These are phyloP conservation scores for Varanus salvator DNA, from an alignment of 2,113 vertebrate species.

Conservation along the genomic window DNA sequence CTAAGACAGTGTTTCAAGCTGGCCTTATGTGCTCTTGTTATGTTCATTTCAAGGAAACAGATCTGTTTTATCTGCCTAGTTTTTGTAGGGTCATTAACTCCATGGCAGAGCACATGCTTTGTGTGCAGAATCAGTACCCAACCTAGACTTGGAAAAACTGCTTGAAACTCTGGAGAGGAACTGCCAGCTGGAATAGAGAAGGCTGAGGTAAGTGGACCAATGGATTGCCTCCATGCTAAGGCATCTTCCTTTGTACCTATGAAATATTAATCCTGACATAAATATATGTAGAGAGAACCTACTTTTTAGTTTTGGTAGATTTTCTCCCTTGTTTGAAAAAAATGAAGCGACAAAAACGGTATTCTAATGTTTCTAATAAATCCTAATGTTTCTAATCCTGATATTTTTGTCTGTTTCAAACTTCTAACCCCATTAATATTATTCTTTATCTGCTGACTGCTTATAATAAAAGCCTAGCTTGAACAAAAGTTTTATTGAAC, in stretches of 20 bases:
- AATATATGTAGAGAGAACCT: not conserved
- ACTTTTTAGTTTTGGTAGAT: not conserved
- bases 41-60: not conserved
- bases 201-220: no score
- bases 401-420: not conserved
- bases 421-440: not conserved
- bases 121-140: no score
- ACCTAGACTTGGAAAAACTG: no score
- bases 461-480: not conserved
- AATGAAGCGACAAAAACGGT: not conserved
- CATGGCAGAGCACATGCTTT: no score
- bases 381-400: not conserved
- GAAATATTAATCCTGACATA: not conserved
- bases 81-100: not conserved
- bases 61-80: not conserved
- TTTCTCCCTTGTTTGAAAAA: not conserved
- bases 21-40: not conserved
- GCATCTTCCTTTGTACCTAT: not conserved
- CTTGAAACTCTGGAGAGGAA: no score
- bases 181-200: no score
- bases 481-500: not conserved
- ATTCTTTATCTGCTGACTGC: not conserved
- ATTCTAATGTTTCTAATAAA: not conserved
- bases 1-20: not conserved
- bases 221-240: no score